Conservation (phyloP, 2,113 vertebrate species). For the Raja brachyura region DNA sequence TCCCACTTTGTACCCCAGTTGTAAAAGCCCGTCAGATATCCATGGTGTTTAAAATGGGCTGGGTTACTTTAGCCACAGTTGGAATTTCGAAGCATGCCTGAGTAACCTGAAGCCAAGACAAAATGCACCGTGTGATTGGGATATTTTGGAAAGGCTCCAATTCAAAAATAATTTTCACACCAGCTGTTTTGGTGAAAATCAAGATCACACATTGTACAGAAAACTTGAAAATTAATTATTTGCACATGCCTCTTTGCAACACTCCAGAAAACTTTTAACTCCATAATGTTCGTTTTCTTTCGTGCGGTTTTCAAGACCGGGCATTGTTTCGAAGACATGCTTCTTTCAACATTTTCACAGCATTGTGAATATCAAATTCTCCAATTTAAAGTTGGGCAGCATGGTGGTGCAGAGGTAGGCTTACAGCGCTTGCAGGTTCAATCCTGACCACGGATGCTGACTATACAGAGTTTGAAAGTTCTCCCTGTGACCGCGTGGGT, state of each 20-base stretch:
- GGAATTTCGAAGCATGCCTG: slow-evolving; percentile 26
- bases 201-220: background rate
- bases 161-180: slow-evolving; percentile 38
- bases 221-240: slow-evolving; percentile 15
- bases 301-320: background rate
- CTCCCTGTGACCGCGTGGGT: too few relatives aligned
- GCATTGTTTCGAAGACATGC: background rate
- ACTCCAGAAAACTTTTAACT: slow-evolving; percentile 13
- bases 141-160: slow-evolving; percentile 34
- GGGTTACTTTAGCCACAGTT: slow-evolving; percentile 17
- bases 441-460: too few relatives aligned
- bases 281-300: background rate
- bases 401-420: too few relatives aligned
- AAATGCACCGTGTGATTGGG: slow-evolving; percentile 22
- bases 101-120: slow-evolving; percentile 34
- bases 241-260: background rate
- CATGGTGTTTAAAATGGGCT: slow-evolving; percentile 28
- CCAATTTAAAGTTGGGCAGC: too few relatives aligned
- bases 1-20: background rate
- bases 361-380: too few relatives aligned
- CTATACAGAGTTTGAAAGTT: too few relatives aligned
- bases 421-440: too few relatives aligned
- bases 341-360: background rate
- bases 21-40: background rate
- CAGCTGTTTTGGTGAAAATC: slow-evolving; percentile 20